These are phyloP conservation scores for Pimpla rufipes DNA, from an alignment of 2,888 invertebrate genomes.

Conservation along the genomic window DNA sequence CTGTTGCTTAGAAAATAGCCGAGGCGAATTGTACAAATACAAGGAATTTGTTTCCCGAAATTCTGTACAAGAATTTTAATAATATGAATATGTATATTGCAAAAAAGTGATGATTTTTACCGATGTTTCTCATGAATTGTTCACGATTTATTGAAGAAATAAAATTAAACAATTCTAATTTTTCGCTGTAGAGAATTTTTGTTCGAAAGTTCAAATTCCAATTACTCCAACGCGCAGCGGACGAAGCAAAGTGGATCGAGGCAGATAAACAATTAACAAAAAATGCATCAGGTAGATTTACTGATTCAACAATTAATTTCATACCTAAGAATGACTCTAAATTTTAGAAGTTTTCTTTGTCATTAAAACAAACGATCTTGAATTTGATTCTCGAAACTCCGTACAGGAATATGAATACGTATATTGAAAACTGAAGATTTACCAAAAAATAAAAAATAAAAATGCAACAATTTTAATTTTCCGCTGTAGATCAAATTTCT, in stretches of 20 bases:
- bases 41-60: conserved; percentile 12
- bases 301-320: conserved; percentile 66
- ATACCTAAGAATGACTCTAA: conserved; percentile 64
- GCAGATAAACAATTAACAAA: neutral
- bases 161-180: no score
- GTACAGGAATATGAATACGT: conserved; percentile 51
- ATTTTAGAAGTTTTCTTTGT: conserved; percentile 58
- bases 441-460: no score
- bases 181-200: no score
- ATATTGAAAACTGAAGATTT: conserved; percentile 46
- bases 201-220: neutral
- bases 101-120: conserved; percentile 41
- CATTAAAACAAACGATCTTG: conserved; percentile 26
- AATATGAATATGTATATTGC: conserved; percentile 42
- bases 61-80: conserved; percentile 59
- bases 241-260: no score
- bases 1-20: conserved; percentile 72
- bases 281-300: conserved; percentile 15
- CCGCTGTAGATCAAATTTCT: no score
- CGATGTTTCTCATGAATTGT: conserved; percentile 22
- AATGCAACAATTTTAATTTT: no score
- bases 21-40: conserved; percentile 45
- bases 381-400: conserved; percentile 27
- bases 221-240: neutral
- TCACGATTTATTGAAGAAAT: conserved; percentile 17